Evolutionary conservation across 2,113 vertebrate genomes (phyloP).

Genomic region (Emydocephalus ijimae): DNA sequence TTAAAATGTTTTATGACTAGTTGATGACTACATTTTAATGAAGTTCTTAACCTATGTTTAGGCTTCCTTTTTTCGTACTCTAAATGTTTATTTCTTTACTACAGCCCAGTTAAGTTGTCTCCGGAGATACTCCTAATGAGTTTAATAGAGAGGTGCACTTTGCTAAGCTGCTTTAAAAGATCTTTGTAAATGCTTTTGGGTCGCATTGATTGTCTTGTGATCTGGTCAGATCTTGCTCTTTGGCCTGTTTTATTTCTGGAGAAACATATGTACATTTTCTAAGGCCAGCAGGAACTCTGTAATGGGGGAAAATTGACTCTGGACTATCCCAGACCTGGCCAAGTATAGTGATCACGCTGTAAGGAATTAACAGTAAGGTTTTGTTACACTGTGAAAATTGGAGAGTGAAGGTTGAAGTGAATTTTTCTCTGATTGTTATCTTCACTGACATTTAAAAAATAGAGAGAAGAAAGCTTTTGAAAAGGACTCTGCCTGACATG

Average conservation of each 20-base stretch:
- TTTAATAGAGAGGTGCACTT: constrained; percentile 13
- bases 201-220: constrained; percentile 26
- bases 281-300: background rate
- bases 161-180: constrained; percentile 6
- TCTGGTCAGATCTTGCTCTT: background rate
- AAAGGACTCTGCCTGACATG: background rate
- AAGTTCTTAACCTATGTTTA: constrained; percentile 35
- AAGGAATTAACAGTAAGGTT: background rate
- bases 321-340: background rate
- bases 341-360: background rate
- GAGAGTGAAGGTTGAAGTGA: background rate
- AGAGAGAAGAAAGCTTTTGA: background rate
- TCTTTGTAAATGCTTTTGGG: constrained; percentile 10
- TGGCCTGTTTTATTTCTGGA: background rate
- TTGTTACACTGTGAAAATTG: background rate
- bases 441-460: constrained; percentile 18
- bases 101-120: constrained; percentile 35
- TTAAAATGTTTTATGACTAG: constrained; percentile 45
- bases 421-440: constrained; percentile 15
- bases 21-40: constrained; percentile 41
- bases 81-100: constrained; percentile 47
- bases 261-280: background rate
- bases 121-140: constrained; percentile 34
- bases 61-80: constrained; percentile 21
- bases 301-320: background rate